Evolutionary conservation across 2,888 invertebrate genomes (phyloP).

Genomic region (Diaphora mendica): DNA sequence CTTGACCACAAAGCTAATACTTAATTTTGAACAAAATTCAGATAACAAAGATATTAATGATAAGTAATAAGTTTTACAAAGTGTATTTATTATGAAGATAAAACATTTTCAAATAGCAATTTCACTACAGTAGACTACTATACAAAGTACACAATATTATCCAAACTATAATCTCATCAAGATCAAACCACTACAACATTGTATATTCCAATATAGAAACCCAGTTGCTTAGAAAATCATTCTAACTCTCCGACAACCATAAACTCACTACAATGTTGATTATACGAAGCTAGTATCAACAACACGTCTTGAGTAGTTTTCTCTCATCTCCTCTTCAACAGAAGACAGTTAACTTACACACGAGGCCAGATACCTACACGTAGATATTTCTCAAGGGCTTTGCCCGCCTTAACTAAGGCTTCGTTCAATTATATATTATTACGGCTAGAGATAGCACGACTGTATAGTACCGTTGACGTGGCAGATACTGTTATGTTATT

Average conservation of each 20-base stretch:
- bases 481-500: constrained; percentile 46
- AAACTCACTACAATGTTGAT: background rate
- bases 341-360: constrained; percentile 16
- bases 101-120: no score
- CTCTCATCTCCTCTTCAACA: constrained; percentile 2
- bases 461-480: constrained; percentile 55
- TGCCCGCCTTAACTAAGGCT: constrained; percentile 35
- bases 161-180: background rate
- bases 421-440: constrained; percentile 50
- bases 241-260: background rate
- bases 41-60: no score
- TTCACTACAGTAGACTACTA: background rate
- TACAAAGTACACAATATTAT: background rate
- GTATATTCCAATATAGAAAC: background rate
- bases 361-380: constrained; percentile 39
- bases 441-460: constrained; percentile 43
- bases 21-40: no score
- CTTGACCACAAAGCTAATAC: no score
- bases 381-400: constrained; percentile 46
- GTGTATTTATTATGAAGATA: no score
- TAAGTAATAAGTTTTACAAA: no score
- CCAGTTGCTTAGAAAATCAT: background rate
- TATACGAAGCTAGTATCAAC: background rate
- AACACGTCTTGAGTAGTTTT: background rate
- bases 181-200: background rate